Evolutionary conservation across 2,888 invertebrate genomes (phyloP), one percentile per base, ranked within the genome.

Genomic region (Ormyrus thymus): DNA sequence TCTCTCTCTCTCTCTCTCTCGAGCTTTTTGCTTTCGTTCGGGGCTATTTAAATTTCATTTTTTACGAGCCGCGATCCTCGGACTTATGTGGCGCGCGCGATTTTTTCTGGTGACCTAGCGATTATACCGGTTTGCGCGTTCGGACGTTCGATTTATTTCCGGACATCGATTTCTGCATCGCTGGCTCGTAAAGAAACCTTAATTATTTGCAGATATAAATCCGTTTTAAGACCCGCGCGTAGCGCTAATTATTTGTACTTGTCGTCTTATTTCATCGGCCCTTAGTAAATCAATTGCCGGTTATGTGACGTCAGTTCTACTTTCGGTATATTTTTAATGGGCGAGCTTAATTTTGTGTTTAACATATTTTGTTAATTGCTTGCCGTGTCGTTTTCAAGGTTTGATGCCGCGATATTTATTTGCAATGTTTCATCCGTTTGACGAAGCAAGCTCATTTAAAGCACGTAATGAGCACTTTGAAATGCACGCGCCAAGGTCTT

Each of bases 121-220:
- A 68, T 68, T 55, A 29, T 45, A 45, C n/a, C n/a, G n/a, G 11
- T 4, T 11, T 29, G 48, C 29, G 29, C 29, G 29, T n/a, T 62
- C 10, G 2, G 55, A 7, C 48, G 48, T 11, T 64, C 55, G 29
- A 64, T 73, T 73, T 73, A 70, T 70, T 70, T 70, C 59, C 70
- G 59, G 70, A 8, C 59, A 9, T 59, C 59, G 70, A 70, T 70
- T 59, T 50, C 58, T 48, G 69, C 58, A 7, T 69, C 69, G 48
- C 59, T 15, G 59, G 50, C 15, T 59, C 70, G 70, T 70, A 70
- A 70, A 70, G 70, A 59, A 59, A 59, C 70, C 7, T 70, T 59
- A 70, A 70, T 70, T 70, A 70, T 70, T 50, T 50, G 59, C 9
- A 15, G 43, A 70, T 50, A 59, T 70, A 70, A 59, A 59, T 70